These are phyloP conservation scores for Himalopsyche japonica DNA, from an alignment of 2,888 invertebrate genomes.

Conservation along the genomic window DNA sequence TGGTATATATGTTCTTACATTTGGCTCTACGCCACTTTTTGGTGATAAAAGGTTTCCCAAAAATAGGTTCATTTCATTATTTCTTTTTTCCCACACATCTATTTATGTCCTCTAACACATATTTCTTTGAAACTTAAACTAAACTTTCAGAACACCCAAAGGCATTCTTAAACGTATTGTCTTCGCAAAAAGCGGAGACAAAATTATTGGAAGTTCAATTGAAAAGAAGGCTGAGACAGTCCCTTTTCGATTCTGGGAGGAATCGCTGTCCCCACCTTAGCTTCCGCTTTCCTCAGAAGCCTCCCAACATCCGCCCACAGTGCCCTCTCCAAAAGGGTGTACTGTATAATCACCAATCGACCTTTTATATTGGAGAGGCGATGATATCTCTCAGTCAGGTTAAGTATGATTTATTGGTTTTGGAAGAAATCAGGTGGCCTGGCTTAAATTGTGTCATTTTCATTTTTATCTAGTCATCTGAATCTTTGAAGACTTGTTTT, in stretches of 20 bases:
- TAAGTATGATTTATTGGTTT: constrained; percentile 1
- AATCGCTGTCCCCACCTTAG: neutral
- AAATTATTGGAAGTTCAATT: neutral
- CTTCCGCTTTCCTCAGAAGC: neutral
- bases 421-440: neutral
- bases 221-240: neutral
- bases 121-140: neutral
- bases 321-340: neutral
- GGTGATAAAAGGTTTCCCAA: no score
- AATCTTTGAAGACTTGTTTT: neutral
- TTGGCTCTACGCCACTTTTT: no score
- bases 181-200: neutral
- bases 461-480: neutral
- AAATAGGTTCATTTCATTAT: no score
- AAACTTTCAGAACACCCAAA: neutral
- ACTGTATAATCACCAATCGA: neutral
- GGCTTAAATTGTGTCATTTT: neutral
- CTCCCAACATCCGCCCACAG: neutral
- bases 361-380: neutral
- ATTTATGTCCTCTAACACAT: neutral
- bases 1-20: no score
- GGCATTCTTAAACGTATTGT: neutral
- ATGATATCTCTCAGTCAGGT: neutral
- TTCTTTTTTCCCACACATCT: no score
- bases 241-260: neutral